Evolutionary conservation across 2,113 vertebrate genomes (phyloP), one percentile per base, ranked within the genome.

Genomic region (Toxotes jaculatrix): DNA sequence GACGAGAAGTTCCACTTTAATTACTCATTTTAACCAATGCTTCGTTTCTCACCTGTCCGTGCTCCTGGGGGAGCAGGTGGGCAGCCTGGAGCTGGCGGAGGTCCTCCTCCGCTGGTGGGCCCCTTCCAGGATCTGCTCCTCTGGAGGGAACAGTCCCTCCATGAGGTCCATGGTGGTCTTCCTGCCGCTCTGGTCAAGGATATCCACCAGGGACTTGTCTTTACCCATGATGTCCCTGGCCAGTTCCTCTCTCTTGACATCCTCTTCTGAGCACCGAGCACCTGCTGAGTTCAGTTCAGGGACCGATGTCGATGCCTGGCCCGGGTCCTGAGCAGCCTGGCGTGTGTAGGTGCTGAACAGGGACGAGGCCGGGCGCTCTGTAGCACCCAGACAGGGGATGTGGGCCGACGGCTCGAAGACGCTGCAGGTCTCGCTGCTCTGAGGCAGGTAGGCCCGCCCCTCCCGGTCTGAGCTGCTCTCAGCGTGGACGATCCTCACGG

Each of bases 131-230:
- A 98, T 93, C 68, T 96, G 94, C 67, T 96, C 95, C 14, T 97
- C 97, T 62, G 96, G 94, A 77, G 96, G 96, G 86, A 98, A 99
- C 74, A 99, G 97, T 1, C 97, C 98, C 65, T 97, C 96, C 98
- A 98, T 99, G 75, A 99, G 93, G 93, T 99, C 98, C 97, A 98
- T 98, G 66, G 97, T 96, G 88, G 97, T 99, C 94, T 91, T 97
- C 92, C 97, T 96, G 85, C 97, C 96, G 34, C 93, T 91, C 81
- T 97, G 97, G 87, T 97, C 96, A 74, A 98, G 88, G 87, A 99
- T 97, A 23, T 99, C 97, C 21, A 96, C 97, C 86, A 99, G 92
- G 42, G 96, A 96, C 88, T 95, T 97, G 83, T 99, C 97, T 90
- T 96, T 97, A 5, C 93, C 97, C 88, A 97, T 96, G 59, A 99